These are phyloP conservation scores for Dallia pectoralis DNA, from an alignment of 2,797 vertebrate genomes.

Conservation along the genomic window DNA sequence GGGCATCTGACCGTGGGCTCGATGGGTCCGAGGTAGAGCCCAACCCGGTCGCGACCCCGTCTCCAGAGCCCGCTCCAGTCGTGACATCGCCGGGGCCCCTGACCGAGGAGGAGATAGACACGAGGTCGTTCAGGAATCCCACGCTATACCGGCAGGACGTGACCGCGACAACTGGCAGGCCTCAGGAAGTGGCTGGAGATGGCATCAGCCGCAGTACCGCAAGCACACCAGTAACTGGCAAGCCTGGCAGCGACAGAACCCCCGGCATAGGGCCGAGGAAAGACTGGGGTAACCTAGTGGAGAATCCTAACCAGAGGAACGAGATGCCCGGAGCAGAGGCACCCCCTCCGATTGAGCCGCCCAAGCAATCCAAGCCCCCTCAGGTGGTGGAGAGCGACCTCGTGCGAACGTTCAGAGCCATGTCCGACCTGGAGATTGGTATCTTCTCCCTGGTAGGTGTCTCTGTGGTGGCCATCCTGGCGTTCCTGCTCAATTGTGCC, in stretches of 20 bases:
- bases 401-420: slow-evolving; percentile 68
- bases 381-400: slow-evolving; percentile 72
- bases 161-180: slow-evolving; percentile 16
- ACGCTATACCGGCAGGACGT: slow-evolving; percentile 32
- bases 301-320: slow-evolving; percentile 58
- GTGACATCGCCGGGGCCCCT: slow-evolving; percentile 38
- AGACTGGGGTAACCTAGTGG: slow-evolving; percentile 45
- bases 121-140: slow-evolving; percentile 51
- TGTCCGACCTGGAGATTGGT: slow-evolving; percentile 86
- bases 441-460: slow-evolving; percentile 88
- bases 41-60: slow-evolving; percentile 23
- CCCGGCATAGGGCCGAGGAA: slow-evolving; percentile 45
- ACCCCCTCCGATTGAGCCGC: slow-evolving; percentile 54
- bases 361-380: slow-evolving; percentile 61
- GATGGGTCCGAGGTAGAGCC: slow-evolving; percentile 32
- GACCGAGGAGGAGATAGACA: slow-evolving; percentile 33
- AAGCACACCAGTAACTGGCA: slow-evolving; percentile 52
- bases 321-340: slow-evolving; percentile 10
- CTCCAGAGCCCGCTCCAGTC: slow-evolving; percentile 40
- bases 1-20: background rate
- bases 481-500: slow-evolving; percentile 88
- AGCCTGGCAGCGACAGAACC: slow-evolving; percentile 28
- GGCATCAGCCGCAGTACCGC: slow-evolving; percentile 17
- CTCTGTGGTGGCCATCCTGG: slow-evolving; percentile 87
- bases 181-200: slow-evolving; percentile 40